Evolutionary conservation across 92 coral and sea anemone species (phyloP).

Genomic region (Porites cylindrica): DNA sequence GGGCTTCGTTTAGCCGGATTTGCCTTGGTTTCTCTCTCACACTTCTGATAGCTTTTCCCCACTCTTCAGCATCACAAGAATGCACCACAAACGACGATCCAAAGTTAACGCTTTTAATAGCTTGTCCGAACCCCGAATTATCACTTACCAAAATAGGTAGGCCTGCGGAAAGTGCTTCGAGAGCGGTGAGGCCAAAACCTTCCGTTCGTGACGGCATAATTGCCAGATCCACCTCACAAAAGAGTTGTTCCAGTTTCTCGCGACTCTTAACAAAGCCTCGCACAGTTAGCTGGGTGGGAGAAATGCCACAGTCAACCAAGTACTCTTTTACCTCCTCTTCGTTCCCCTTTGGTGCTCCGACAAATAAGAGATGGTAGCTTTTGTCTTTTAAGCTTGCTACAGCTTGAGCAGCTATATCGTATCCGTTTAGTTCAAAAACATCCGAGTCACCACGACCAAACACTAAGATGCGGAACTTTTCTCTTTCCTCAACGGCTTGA

Average conservation of each 20-base stretch:
- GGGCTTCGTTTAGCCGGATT: no score
- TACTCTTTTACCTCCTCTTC: neutral
- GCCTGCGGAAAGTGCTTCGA: no score
- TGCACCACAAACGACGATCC: no score
- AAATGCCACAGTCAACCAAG: slow-evolving; percentile 1
- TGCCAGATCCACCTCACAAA: neutral
- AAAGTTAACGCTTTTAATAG: no score
- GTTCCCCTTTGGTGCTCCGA: slow-evolving; percentile 1
- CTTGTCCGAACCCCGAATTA: no score
- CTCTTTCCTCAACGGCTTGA: slow-evolving; percentile 4
- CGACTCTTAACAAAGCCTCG: neutral
- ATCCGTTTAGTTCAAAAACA: neutral
- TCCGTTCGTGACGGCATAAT: neutral
- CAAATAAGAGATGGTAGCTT: neutral
- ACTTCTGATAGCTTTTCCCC: no score
- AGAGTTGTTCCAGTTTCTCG: neutral
- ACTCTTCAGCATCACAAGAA: no score
- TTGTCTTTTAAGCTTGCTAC: no score
- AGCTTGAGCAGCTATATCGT: no score
- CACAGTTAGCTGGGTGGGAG: neutral
- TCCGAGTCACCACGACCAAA: slow-evolving; percentile 7
- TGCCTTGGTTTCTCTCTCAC: no score
- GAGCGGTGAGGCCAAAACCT: no score
- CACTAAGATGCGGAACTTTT: neutral
- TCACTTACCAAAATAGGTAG: neutral